Evolutionary conservation across 2,797 vertebrate species (phyloP), one percentile per base, ranked within the genome.

Genomic region (Acipenser oxyrinchus): DNA sequence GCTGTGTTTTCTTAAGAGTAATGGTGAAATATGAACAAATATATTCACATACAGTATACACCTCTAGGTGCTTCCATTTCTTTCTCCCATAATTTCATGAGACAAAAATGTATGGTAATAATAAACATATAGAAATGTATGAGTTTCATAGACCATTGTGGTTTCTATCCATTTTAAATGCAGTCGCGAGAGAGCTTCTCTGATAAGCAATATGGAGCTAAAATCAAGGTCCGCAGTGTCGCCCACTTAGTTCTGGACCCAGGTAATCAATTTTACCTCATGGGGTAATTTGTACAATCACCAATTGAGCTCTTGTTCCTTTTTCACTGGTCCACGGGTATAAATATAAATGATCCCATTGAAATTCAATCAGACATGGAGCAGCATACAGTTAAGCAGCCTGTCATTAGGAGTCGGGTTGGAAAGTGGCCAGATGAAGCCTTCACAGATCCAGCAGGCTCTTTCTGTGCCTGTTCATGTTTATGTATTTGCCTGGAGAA

Each of bases 401-500:
- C 65, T 71, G 68, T 66, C 62, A 65, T 70, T 68, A 60, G 68
- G 60, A 64, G 10, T 8, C 7, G 13, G 18, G 5, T 75, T 69
- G 65, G 60, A 59, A 13, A 23, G 15, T 49, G 63, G 65, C 63
- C 60, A 63, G 71, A 51, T 48, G n/a, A 66, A 51, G 51, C 67
- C 48, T 15, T 70, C 84, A 68, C 70, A 63, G 74, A 81, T 76
- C 77, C 69, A 65, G 76, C 58, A 63, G 11, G 15, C 15, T 53
- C 48, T 75, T 79, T 79, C 81, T 61, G 66, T 76, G 76, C 78
- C 75, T 76, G 77, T 61, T 80, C 82, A 83, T 90, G 81, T 88
- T 90, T 90, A 89, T 88, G 86, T 76, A 86, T 86, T 70, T 76
- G 72, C 73, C 79, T 79, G 82, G 83, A 68, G 81, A 79, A 69